Evolutionary conservation across 2,113 vertebrate species (phyloP).

Genomic region (Tachuris rubrigastra): DNA sequence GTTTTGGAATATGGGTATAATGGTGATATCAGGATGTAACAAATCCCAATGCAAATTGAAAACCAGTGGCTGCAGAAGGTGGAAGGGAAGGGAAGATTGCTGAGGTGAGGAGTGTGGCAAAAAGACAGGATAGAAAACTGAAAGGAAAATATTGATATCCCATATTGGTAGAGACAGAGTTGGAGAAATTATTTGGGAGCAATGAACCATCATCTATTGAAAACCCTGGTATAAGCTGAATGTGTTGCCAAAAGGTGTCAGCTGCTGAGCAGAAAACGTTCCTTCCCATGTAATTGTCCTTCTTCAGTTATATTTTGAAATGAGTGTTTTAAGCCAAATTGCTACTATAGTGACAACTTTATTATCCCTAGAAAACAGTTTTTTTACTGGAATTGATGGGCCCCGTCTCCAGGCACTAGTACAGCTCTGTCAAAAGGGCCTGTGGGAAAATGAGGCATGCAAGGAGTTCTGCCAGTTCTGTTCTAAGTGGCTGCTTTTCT

Average conservation of each 20-base stretch:
- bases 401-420: background rate
- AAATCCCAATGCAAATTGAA: background rate
- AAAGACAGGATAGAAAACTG: background rate
- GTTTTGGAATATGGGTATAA: background rate
- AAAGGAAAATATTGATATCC: background rate
- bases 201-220: background rate
- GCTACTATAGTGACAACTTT: background rate
- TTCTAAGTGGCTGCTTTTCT: background rate
- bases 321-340: background rate
- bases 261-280: constrained; percentile 1
- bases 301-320: background rate
- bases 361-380: background rate
- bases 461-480: background rate
- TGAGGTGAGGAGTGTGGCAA: background rate
- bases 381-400: background rate
- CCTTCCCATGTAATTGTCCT: background rate
- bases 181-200: background rate
- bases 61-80: background rate
- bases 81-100: too few relatives aligned
- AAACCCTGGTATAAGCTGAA: background rate
- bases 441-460: background rate
- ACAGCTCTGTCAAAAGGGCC: background rate
- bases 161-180: background rate
- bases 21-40: background rate
- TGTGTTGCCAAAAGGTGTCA: background rate